Evolutionary conservation across 2,888 invertebrate genomes (phyloP).

Genomic region (Desoria tigrina): DNA sequence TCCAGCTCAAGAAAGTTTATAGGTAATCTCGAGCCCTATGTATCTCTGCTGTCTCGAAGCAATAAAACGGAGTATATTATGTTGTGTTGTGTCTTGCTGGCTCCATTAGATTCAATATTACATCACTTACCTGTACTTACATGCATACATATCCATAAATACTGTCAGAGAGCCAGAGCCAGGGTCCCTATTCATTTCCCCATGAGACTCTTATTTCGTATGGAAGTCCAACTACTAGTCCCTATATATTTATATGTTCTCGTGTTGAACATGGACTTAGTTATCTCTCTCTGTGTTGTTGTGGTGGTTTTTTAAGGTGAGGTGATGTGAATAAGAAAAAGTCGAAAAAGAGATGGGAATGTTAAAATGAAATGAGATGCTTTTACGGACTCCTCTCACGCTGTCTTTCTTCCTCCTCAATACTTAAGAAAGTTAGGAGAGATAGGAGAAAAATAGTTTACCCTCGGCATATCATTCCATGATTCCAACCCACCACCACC

Average conservation of each 20-base stretch:
- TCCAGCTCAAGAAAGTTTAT: background rate
- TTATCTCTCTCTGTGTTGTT: background rate
- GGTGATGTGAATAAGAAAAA: slow-evolving; percentile 14
- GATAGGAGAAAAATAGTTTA: background rate
- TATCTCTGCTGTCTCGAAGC: slow-evolving; percentile 4
- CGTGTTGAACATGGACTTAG: background rate
- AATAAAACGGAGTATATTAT: slow-evolving; percentile 17
- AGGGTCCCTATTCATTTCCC: slow-evolving; percentile 18
- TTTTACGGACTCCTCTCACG: slow-evolving; percentile 34
- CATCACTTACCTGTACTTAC: slow-evolving; percentile 29
- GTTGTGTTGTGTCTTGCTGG: slow-evolving; percentile 21
- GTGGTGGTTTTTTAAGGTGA: slow-evolving; percentile 7
- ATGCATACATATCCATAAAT: slow-evolving; percentile 33
- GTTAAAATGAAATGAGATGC: slow-evolving; percentile 23
- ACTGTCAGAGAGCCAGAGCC: slow-evolving; percentile 14
- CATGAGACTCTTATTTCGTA: background rate
- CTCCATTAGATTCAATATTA: slow-evolving; percentile 41
- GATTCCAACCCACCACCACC: slow-evolving; percentile 2
- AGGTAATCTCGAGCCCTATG: background rate
- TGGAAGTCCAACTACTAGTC: no score
- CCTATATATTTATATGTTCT: background rate
- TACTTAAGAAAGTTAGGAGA: slow-evolving; percentile 8
- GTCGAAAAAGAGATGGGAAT: slow-evolving; percentile 15
- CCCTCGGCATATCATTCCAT: no score
- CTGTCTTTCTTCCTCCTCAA: slow-evolving; percentile 27